Evolutionary conservation across 1,140 invertebrate species (phyloP).

Genomic region (Ylistrum balloti): DNA sequence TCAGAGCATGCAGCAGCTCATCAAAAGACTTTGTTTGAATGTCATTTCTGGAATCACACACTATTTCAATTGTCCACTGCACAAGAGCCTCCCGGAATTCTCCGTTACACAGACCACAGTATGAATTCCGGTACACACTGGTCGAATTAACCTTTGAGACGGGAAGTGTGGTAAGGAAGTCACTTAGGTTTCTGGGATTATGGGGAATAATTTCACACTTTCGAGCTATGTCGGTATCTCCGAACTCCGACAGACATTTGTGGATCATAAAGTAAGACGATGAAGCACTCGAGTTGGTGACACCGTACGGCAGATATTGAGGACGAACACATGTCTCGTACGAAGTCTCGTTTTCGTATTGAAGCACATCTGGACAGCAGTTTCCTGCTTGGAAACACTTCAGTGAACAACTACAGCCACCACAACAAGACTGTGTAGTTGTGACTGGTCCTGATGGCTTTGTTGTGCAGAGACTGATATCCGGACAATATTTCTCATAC

Average conservation of each 20-base stretch:
- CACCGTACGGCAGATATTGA: background rate
- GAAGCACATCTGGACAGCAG: background rate
- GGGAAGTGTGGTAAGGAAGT: background rate
- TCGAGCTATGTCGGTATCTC: background rate
- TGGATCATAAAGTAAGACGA: background rate
- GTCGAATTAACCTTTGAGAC: background rate
- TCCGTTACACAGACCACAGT: slow-evolving; percentile 31
- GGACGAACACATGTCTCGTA: background rate
- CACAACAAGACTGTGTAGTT: background rate
- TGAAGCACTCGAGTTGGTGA: background rate
- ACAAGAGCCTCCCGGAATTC: background rate
- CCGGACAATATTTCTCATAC: background rate
- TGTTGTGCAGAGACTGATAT: background rate
- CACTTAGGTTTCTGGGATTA: background rate
- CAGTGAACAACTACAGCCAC: background rate
- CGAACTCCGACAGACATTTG: background rate
- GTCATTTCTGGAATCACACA: background rate
- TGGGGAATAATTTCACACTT: background rate
- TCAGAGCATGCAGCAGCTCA: background rate
- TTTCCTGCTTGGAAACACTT: background rate
- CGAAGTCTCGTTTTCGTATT: background rate
- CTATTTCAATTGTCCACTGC: background rate
- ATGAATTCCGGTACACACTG: background rate
- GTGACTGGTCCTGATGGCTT: background rate
- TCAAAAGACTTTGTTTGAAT: background rate